These are phyloP conservation scores for Rhopalosiphum padi DNA, from an alignment of 1,140 invertebrate genomes.

Conservation along the genomic window DNA sequence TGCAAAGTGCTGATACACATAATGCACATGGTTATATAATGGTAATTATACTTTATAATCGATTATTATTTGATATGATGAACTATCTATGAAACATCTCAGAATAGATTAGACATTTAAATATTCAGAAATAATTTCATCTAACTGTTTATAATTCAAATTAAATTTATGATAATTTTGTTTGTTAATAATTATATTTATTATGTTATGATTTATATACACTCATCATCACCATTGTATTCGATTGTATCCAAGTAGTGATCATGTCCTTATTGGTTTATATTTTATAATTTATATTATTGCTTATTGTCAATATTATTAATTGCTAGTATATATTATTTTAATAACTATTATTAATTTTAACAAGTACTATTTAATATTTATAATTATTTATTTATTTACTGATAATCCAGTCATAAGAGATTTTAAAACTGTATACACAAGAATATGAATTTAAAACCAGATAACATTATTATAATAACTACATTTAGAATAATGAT, in stretches of 20 bases:
- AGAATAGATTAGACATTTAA: neutral
- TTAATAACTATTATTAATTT: neutral
- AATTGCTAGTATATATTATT: neutral
- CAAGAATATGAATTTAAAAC: too few relatives aligned
- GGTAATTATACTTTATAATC: neutral
- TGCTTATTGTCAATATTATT: neutral
- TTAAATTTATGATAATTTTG: neutral
- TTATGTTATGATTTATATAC: neutral
- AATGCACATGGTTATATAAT: neutral
- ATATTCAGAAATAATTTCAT: neutral
- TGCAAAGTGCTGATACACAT: neutral
- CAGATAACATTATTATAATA: neutral
- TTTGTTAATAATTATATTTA: neutral
- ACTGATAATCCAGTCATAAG: neutral
- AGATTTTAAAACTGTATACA: too few relatives aligned
- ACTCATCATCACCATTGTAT: neutral
- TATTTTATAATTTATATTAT: neutral
- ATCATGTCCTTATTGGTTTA: neutral
- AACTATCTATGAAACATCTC: neutral
- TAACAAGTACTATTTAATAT: neutral
- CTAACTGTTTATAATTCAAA: neutral
- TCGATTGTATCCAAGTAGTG: neutral
- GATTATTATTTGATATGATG: neutral
- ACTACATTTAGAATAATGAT: neutral
- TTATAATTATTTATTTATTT: neutral